Evolutionary conservation across 2,888 invertebrate species (phyloP).

Genomic region (Ectobius pallidus): DNA sequence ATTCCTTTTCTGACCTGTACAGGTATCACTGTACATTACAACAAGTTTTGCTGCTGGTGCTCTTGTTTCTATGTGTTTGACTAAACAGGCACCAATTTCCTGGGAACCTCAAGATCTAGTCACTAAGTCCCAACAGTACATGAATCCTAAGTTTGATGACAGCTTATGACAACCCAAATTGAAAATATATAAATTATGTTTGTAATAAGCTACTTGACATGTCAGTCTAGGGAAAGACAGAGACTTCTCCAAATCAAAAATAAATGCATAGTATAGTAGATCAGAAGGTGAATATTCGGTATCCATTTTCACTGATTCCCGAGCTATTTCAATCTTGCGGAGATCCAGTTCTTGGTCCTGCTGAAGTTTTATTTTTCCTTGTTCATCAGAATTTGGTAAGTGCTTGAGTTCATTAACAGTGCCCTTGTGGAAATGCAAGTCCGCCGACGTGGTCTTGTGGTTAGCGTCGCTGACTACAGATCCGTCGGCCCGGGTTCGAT

Average conservation of each 20-base stretch:
- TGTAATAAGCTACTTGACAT: slow-evolving; percentile 3
- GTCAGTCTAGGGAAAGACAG: background rate
- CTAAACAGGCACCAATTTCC: slow-evolving; percentile 9
- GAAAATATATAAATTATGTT: slow-evolving; percentile 4
- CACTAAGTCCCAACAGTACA: slow-evolving; percentile 5
- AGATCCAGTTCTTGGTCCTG: slow-evolving; percentile 13
- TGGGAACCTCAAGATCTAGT: slow-evolving; percentile 8
- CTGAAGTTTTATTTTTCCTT: background rate
- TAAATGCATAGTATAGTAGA: too few relatives aligned
- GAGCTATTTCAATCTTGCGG: background rate
- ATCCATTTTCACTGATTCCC: background rate
- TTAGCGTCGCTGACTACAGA: too few relatives aligned
- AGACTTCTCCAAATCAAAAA: too few relatives aligned
- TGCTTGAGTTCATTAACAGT: background rate
- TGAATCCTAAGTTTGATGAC: slow-evolving; percentile 1
- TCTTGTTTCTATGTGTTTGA: slow-evolving; percentile 7
- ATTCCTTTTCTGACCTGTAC: background rate
- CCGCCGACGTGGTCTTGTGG: too few relatives aligned
- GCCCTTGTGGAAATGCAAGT: too few relatives aligned
- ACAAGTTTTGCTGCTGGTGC: background rate
- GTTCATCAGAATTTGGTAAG: background rate
- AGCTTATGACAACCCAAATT: slow-evolving; percentile 12
- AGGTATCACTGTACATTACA: background rate
- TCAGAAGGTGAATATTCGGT: too few relatives aligned
- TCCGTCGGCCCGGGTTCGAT: too few relatives aligned